A percentile compares a stretch with the other conserved stretches of the same genome.
Evolutionary conservation across 2,888 invertebrate genomes (phyloP).

Genomic region (Eupithecia insigniata): DNA sequence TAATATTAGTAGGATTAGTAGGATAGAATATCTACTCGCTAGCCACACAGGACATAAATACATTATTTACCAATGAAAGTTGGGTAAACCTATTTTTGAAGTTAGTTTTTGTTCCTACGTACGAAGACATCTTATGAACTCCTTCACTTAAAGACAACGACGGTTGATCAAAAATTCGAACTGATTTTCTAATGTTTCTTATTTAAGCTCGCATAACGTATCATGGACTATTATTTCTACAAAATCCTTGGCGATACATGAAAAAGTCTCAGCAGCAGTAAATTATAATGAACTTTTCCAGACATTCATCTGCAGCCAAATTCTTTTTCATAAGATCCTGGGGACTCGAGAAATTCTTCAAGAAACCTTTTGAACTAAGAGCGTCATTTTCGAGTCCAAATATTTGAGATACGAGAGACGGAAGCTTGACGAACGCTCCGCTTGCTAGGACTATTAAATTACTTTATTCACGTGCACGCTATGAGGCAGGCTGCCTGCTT

Average conservation of each 20-base stretch:
- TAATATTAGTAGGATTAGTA: too few relatives aligned
- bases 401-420: constrained; percentile 41
- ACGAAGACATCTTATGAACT: too few relatives aligned
- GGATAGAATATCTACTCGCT: too few relatives aligned
- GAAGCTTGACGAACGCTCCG: constrained; percentile 41
- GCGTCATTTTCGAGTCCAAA: constrained; percentile 31
- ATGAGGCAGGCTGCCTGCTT: constrained; percentile 37
- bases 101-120: too few relatives aligned
- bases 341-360: constrained; percentile 4
- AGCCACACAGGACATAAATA: too few relatives aligned
- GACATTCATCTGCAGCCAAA: constrained; percentile 4
- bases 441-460: constrained; percentile 67
- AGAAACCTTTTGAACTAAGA: constrained; percentile 24
- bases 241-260: background rate
- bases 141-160: too few relatives aligned
- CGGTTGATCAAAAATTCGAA: too few relatives aligned
- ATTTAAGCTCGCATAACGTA: background rate
- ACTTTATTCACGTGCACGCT: constrained; percentile 61
- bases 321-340: constrained; percentile 11
- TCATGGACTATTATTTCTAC: background rate
- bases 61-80: too few relatives aligned
- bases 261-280: background rate
- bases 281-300: constrained; percentile 13
- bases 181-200: too few relatives aligned
- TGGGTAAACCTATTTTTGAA: too few relatives aligned